phyloP scores from a whole-genome alignment of 1,140 invertebrate genomes.

The Panagrolaimus sp. region DNA sequence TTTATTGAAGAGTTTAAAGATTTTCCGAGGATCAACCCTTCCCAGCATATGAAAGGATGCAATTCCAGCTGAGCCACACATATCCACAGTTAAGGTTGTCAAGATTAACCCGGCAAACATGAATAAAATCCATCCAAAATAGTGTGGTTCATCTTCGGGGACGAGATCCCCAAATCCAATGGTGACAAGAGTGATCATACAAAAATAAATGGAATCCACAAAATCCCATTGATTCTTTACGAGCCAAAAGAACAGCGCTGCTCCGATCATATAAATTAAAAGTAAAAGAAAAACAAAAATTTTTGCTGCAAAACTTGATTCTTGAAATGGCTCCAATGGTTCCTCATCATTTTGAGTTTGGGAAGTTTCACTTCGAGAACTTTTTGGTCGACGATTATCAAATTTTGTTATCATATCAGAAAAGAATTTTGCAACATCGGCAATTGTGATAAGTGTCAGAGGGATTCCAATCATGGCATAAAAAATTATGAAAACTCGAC shows the following conservation, averaged over 20 bases:
- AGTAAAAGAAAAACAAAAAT: constrained; percentile 38
- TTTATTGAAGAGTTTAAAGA: background rate
- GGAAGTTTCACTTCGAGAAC: background rate
- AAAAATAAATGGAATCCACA: constrained; percentile 45
- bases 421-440: constrained; percentile 49
- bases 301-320: constrained; percentile 14
- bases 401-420: constrained; percentile 30
- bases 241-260: constrained; percentile 33
- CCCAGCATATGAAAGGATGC: constrained; percentile 21
- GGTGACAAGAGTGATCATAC: constrained; percentile 46
- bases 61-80: constrained; percentile 39
- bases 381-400: background rate
- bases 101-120: constrained; percentile 45
- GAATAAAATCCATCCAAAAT: constrained; percentile 47
- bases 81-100: constrained; percentile 43
- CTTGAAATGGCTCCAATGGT: background rate
- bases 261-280: constrained; percentile 35
- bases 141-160: constrained; percentile 33
- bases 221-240: constrained; percentile 38
- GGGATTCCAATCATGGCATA: constrained; percentile 46
- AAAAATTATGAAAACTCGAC: constrained; percentile 44
- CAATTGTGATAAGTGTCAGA: constrained; percentile 49
- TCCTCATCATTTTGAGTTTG: too few relatives aligned
- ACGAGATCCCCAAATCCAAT: constrained; percentile 49
- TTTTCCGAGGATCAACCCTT: constrained; percentile 3